These are phyloP conservation scores for Tachysurus vachellii DNA, from an alignment of 2,113 vertebrate species.

Conservation along the genomic window DNA sequence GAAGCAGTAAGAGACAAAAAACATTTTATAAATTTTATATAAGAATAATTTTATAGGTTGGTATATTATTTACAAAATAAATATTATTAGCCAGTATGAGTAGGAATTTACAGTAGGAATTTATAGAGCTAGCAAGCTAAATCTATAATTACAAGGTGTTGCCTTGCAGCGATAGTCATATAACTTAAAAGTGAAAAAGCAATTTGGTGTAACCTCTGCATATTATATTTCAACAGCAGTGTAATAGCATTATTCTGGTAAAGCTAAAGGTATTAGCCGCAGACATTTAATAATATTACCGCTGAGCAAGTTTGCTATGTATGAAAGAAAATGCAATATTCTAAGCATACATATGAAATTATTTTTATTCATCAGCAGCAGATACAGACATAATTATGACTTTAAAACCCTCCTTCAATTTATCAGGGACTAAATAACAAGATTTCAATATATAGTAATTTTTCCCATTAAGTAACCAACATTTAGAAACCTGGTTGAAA, in stretches of 20 bases:
- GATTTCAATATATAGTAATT: neutral
- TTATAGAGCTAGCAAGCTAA: neutral
- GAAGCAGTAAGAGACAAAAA: constrained; percentile 45
- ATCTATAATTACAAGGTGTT: neutral
- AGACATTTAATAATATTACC: neutral
- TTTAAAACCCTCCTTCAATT: neutral
- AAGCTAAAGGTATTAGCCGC: neutral
- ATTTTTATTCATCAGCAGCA: neutral
- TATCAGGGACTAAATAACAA: neutral
- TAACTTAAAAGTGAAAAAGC: constrained; percentile 11
- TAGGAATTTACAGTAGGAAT: neutral
- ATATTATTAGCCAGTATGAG: neutral
- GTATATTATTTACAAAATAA: neutral
- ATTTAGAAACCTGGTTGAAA: too few species aligned
- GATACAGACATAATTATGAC: neutral
- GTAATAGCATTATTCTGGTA: constrained; percentile 3
- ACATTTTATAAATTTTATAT: neutral
- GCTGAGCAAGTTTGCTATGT: neutral
- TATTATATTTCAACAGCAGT: neutral
- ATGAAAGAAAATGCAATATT: neutral
- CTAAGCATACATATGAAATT: neutral
- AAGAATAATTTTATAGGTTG: neutral
- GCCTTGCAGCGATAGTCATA: neutral
- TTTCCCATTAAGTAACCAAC: neutral
- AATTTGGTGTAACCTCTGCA: neutral